Evolutionary conservation across 2,888 invertebrate species (phyloP), one percentile per base, ranked within the genome.

Genomic region (Amphipoea oculea): DNA sequence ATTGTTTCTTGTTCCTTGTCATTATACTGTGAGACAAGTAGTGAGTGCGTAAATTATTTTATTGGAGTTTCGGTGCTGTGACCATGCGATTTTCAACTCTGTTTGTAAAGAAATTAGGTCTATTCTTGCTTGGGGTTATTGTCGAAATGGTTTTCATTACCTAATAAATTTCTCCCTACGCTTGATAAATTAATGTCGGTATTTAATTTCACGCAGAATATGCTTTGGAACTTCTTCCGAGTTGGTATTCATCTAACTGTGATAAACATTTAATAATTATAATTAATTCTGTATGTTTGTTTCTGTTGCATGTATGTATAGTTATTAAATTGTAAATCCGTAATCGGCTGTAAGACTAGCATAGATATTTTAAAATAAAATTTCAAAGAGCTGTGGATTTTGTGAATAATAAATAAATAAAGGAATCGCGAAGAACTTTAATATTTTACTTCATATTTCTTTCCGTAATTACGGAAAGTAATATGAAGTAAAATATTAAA

Each of bases 1-100:
- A 86, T 86, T 77, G 74, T 70, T 86, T 54, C 62, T 73, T 75
- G 72, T 75, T 83, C 36, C 62, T 70, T 67, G 68, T 76, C 79
- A 83, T 82, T 82, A 51, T 66, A 54, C 48, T 62, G 73, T 70
- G 72, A 74, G 51, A 36, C 40, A 71, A 14, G 23, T 45, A 62
- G 78, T 72, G n/a, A 23, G 12, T 36, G 68, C 29, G 45, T 72
- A 36, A 68, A 73, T 82, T 69, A 63, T 78, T 73, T 82, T 78
- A 74, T 85, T 74, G 9, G 20, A 69, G 45, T 42, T 68, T 51
- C 4, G 23, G 7, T 11, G 0, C 4, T 9, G 20, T 36, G 23
- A 20, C 0, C 23, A 48, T 0, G 20, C 14, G 14, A 81, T 45
- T 73, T 66, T 62, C 11, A 66, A 65, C 72, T 62, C 29, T 69